phyloP scores from a whole-genome alignment of 2,888 invertebrate species.

The Dasysyrphus albostriatus region DNA sequence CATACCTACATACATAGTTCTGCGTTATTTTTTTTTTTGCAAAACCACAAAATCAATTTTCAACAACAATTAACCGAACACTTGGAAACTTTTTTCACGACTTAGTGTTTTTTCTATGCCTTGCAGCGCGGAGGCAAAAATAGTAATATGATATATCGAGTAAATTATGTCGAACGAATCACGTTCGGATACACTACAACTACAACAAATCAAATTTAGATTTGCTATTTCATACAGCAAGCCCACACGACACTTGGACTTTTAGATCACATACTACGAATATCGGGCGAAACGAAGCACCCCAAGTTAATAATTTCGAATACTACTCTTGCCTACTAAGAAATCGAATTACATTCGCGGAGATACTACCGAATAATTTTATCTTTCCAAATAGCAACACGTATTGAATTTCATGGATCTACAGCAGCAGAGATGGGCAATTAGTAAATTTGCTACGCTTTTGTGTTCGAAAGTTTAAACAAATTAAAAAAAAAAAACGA shows the following conservation, averaged over 20 bases:
- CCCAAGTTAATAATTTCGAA: neutral
- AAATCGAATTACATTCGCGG: neutral
- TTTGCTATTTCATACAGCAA: neutral
- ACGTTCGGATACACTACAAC: slow-evolving; percentile 12
- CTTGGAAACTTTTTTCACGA: neutral
- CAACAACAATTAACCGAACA: slow-evolving; percentile 11
- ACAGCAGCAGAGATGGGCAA: neutral
- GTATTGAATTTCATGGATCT: neutral
- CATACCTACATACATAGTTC: too few relatives aligned
- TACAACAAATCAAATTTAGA: slow-evolving; percentile 1
- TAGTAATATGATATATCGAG: slow-evolving; percentile 2
- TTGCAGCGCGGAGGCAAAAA: neutral
- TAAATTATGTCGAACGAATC: neutral
- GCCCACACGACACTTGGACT: neutral
- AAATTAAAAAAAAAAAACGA: neutral
- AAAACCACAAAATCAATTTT: slow-evolving; percentile 27
- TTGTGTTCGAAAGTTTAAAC: neutral
- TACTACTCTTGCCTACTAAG: neutral
- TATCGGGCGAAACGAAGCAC: neutral
- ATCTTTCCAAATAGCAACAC: slow-evolving; percentile 29
- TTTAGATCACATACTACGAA: neutral
- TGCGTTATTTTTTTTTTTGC: neutral
- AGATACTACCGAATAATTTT: slow-evolving; percentile 7
- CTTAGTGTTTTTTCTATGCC: neutral
- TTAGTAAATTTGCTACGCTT: neutral